A percentile compares a stretch with the other conserved stretches of the same genome.
These are phyloP conservation scores for Kryptolebias marmoratus DNA, from an alignment of 2,113 vertebrate species.

Conservation along the genomic window DNA sequence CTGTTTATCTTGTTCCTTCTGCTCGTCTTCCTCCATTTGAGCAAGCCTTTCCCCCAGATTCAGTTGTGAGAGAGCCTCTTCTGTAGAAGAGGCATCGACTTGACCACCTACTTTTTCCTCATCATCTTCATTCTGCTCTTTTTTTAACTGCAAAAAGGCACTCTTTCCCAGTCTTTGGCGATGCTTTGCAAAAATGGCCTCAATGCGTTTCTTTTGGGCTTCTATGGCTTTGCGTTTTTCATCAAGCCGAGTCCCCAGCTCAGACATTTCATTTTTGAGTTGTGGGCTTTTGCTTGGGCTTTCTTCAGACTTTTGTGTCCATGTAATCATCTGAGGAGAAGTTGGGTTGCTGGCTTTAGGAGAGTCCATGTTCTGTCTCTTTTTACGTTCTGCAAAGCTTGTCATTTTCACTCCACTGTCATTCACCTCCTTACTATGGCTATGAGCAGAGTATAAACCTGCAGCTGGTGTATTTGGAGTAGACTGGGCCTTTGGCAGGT, in stretches of 20 bases:
- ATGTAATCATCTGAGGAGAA: conserved; percentile 64
- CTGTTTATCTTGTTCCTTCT: conserved; percentile 59
- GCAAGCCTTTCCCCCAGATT: conserved; percentile 77
- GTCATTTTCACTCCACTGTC: conserved; percentile 90
- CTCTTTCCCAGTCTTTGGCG: conserved; percentile 89
- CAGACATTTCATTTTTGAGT: conserved; percentile 87
- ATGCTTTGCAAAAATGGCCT: conserved; percentile 93
- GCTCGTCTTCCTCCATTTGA: conserved; percentile 77
- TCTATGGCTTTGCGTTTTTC: conserved; percentile 93
- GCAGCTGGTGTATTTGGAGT: conserved; percentile 71
- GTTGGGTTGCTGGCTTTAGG: conserved; percentile 55
- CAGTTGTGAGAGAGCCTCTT: conserved; percentile 69
- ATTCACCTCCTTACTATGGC: conserved; percentile 49
- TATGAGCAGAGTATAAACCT: conserved; percentile 7
- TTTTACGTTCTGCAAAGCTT: conserved; percentile 91
- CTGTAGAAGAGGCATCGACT: conserved; percentile 59
- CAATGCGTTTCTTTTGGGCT: conserved; percentile 93
- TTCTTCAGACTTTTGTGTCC: conserved; percentile 80
- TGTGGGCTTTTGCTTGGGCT: conserved; percentile 83
- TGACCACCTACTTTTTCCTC: conserved; percentile 55
- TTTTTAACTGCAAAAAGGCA: conserved; percentile 89
- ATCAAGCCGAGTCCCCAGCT: conserved; percentile 87
- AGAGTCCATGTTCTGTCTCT: conserved; percentile 80
- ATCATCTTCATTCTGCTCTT: conserved; percentile 68
- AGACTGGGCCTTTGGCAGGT: conserved; percentile 79